A percentile compares a stretch with the other conserved stretches of the same genome.
phyloP scores from a whole-genome alignment of 2,888 invertebrate species.

The Cantharis rustica region DNA sequence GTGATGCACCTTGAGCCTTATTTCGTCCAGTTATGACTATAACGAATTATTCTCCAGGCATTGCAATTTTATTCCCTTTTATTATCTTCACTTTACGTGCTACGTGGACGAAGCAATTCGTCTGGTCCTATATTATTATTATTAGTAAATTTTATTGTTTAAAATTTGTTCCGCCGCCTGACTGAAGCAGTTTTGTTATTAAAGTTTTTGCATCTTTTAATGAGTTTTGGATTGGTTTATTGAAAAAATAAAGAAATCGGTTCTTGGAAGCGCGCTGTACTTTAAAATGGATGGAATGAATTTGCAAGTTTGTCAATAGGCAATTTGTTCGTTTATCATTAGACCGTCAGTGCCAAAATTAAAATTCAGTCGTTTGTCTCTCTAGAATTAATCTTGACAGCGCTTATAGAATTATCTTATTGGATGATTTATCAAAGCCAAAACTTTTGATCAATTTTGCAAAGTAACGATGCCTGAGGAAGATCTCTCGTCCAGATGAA shows the following conservation, averaged over 20 bases:
- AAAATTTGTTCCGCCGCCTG: neutral
- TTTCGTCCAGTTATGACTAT: neutral
- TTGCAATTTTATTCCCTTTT: neutral
- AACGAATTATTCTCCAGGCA: neutral
- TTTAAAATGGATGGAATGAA: neutral
- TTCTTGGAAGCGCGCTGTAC: neutral
- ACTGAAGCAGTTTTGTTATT: neutral
- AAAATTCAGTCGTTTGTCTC: neutral
- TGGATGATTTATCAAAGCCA: neutral
- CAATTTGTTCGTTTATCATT: neutral
- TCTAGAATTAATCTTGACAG: neutral
- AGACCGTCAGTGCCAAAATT: neutral
- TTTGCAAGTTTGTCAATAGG: neutral
- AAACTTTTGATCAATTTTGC: neutral
- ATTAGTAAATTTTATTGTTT: neutral
- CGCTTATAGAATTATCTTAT: neutral
- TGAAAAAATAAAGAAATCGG: neutral
- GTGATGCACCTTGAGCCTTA: neutral
- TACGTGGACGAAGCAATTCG: neutral
- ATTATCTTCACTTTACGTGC: neutral
- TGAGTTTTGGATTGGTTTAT: neutral
- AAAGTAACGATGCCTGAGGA: neutral
- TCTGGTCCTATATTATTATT: neutral
- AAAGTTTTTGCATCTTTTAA: neutral
- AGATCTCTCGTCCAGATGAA: neutral